Percentiles rank a stretch among this genome's conserved stretches.
Conservation (phyloP, 2,888 invertebrate genomes). For the Leistus spinibarbis region DNA sequence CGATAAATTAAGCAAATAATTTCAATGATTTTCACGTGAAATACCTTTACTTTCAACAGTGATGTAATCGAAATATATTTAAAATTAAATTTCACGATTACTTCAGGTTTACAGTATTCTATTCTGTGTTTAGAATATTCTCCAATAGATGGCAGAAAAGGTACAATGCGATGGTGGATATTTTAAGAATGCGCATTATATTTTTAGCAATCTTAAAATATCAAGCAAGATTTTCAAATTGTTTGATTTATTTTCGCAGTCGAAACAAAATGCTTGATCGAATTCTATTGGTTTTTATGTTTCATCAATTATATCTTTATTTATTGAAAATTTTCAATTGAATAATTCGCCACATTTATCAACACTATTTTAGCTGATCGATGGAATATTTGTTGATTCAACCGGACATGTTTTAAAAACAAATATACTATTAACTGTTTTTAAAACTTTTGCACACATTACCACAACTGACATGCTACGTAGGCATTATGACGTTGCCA, state of each 20-base stretch:
- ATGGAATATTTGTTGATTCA: no score
- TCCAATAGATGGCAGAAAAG: neutral
- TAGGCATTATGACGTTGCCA: neutral
- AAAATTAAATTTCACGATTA: neutral
- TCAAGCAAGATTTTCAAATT: neutral
- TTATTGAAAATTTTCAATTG: no score
- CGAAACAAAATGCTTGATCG: no score
- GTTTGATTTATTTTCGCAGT: neutral
- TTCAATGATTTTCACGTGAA: neutral
- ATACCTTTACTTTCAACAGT: neutral
- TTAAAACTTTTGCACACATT: neutral
- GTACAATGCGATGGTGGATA: neutral
- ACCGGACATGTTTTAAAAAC: neutral
- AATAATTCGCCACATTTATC: no score
- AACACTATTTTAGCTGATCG: no score
- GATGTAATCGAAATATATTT: neutral
- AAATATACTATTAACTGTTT: neutral
- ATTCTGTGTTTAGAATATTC: neutral
- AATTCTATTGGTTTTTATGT: no score
- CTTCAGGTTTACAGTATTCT: neutral
- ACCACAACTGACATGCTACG: neutral
- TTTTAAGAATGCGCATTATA: neutral
- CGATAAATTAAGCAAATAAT: neutral
- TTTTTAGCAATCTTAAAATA: neutral
- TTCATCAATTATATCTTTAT: no score